These are phyloP conservation scores for Himantopus leucocephalus DNA, from an alignment of 2,113 vertebrate genomes.

Conservation along the genomic window DNA sequence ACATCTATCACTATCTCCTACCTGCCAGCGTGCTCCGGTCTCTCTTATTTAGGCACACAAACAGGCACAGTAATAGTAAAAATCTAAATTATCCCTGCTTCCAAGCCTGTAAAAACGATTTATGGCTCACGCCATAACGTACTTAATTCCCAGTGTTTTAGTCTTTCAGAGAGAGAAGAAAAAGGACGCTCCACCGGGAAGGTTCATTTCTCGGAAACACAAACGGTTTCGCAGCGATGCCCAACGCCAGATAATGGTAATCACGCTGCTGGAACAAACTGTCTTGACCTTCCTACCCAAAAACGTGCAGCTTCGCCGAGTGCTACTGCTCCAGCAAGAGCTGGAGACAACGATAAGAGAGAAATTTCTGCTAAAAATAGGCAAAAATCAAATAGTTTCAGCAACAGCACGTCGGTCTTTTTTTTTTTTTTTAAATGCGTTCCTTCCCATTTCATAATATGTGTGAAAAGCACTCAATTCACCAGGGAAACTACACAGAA, in stretches of 20 bases:
- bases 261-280: neutral
- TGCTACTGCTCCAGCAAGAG: neutral
- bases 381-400: neutral
- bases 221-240: accelerated
- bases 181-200: neutral
- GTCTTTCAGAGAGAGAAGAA: neutral
- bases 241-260: neutral
- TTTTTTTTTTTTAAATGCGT: accelerated
- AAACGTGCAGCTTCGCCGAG: accelerated
- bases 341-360: neutral
- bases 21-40: neutral
- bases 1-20: neutral
- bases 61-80: neutral
- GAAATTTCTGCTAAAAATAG: constrained; percentile 13
- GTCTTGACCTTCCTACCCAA: neutral
- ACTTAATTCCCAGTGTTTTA: neutral
- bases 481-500: neutral
- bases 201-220: neutral
- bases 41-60: neutral
- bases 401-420: neutral
- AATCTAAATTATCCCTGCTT: neutral
- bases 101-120: neutral
- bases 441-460: neutral
- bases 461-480: neutral
- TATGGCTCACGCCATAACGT: neutral